phyloP scores from a whole-genome alignment of 1,140 invertebrate species.

The Mya arenaria region DNA sequence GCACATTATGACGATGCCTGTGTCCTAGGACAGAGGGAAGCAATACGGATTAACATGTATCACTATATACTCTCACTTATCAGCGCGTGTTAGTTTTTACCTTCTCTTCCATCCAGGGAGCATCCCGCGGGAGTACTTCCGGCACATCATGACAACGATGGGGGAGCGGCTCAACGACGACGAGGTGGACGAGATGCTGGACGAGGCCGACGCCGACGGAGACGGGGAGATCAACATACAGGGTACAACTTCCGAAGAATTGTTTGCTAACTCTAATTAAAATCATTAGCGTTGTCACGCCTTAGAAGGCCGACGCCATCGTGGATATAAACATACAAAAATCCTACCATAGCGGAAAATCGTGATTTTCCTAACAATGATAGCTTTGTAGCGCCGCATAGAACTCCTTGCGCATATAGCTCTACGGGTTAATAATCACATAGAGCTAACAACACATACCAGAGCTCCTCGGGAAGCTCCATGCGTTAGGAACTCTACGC shows the following conservation, averaged over 20 bases:
- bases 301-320: too few relatives aligned
- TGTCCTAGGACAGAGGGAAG: too few relatives aligned
- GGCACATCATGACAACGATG: constrained; percentile 56
- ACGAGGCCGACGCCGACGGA: constrained; percentile 93
- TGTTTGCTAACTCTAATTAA: neutral
- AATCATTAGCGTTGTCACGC: neutral
- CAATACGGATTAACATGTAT: too few relatives aligned
- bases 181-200: constrained; percentile 97
- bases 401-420: too few relatives aligned
- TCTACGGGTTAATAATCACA: too few relatives aligned
- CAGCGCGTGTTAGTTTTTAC: too few relatives aligned
- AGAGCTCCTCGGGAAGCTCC: too few relatives aligned
- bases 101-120: constrained; percentile 2
- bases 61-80: too few relatives aligned
- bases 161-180: constrained; percentile 90
- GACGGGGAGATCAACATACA: constrained; percentile 82
- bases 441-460: too few relatives aligned
- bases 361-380: neutral
- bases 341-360: neutral
- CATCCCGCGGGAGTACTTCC: constrained; percentile 53
- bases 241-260: constrained; percentile 48
- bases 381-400: too few relatives aligned
- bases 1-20: constrained; percentile 57
- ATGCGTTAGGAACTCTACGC: too few relatives aligned
- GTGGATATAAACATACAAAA: neutral